phyloP scores from a whole-genome alignment of 1,140 invertebrate species.

The Brachionus paranguensis region DNA sequence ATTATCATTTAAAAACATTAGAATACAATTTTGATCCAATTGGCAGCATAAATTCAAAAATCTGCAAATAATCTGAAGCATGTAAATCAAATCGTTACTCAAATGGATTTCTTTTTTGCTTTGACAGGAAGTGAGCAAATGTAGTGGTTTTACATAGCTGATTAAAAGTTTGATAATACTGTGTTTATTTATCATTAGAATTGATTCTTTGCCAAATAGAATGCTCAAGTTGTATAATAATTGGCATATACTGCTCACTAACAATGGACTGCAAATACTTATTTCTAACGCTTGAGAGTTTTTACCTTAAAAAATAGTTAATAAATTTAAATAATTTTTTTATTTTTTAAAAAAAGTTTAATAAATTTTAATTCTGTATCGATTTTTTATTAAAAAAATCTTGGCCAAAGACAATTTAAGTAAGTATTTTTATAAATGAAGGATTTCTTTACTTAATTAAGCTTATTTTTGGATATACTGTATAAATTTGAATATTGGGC shows the following conservation, averaged over 20 bases:
- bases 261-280: neutral
- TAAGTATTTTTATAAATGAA: neutral
- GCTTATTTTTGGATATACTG: too few species aligned
- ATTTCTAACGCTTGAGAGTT: neutral
- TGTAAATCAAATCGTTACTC: neutral
- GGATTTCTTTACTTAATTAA: neutral
- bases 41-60: conserved; percentile 23
- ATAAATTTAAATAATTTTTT: neutral
- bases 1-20: conserved; percentile 15
- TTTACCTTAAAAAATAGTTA: neutral
- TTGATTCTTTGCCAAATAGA: neutral
- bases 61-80: neutral
- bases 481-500: too few species aligned
- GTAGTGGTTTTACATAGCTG: conserved; percentile 30
- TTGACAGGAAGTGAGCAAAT: neutral
- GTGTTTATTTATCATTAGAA: neutral
- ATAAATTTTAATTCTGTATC: neutral
- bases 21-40: conserved; percentile 9
- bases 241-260: conserved; percentile 23
- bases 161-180: conserved; percentile 8
- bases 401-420: neutral
- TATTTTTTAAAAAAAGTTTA: neutral
- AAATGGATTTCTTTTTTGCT: neutral
- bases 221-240: conserved; percentile 11
- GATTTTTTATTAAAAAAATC: neutral